These are phyloP conservation scores for Cerceris rybyensis DNA, from an alignment of 2,888 invertebrate genomes.

Conservation along the genomic window DNA sequence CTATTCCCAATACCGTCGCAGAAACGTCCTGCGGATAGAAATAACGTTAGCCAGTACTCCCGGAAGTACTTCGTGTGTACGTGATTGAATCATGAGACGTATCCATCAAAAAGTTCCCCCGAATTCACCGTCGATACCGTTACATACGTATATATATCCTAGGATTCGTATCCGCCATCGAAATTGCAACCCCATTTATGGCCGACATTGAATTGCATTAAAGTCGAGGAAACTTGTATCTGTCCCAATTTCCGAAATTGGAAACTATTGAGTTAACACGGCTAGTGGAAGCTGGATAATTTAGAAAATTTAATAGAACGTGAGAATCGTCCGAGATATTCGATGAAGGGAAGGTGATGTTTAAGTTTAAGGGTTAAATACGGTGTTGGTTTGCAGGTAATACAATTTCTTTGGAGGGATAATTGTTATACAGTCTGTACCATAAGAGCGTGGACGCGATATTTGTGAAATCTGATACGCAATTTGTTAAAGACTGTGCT, in stretches of 20 bases:
- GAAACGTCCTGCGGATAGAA: slow-evolving; percentile 53
- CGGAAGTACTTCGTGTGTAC: slow-evolving; percentile 27
- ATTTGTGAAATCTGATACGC: no score
- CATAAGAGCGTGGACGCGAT: no score
- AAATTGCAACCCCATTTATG: slow-evolving; percentile 8
- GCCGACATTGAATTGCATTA: slow-evolving; percentile 23
- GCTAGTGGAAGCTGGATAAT: no score
- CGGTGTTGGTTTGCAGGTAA: no score
- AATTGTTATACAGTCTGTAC: no score
- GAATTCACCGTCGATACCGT: slow-evolving; percentile 23
- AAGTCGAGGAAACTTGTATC: slow-evolving; percentile 17
- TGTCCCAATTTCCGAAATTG: background rate
- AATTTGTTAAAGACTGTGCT: no score
- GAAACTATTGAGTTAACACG: slow-evolving; percentile 3
- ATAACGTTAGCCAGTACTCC: slow-evolving; percentile 55
- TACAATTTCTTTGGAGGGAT: no score
- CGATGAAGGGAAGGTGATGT: background rate
- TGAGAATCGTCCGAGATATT: background rate
- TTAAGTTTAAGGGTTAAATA: no score
- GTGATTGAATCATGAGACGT: slow-evolving; percentile 51
- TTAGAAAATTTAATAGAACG: no score
- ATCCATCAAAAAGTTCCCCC: slow-evolving; percentile 37
- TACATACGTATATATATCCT: no score
- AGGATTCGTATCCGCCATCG: slow-evolving; percentile 26
- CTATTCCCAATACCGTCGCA: slow-evolving; percentile 42